phyloP scores from a whole-genome alignment of 2,888 invertebrate genomes.

The Lasioglossum oenotherae region DNA sequence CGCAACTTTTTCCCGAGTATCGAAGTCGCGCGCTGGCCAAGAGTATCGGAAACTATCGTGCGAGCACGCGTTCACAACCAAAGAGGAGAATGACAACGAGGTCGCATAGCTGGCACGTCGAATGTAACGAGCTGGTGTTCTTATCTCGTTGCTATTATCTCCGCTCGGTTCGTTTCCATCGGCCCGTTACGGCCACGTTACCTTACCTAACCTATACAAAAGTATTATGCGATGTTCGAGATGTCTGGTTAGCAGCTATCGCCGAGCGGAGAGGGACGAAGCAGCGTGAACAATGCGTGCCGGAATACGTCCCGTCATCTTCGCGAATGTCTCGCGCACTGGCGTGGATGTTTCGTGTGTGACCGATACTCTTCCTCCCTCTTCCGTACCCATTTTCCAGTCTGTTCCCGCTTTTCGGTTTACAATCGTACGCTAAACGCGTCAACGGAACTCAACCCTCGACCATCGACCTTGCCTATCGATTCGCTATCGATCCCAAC shows the following conservation, averaged over 20 bases:
- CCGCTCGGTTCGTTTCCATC: constrained; percentile 68
- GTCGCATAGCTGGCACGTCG: constrained; percentile 69
- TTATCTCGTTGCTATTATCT: constrained; percentile 79
- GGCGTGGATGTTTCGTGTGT: constrained; percentile 30
- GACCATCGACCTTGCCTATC: not conserved
- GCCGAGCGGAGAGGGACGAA: constrained; percentile 18
- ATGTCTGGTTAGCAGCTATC: constrained; percentile 54
- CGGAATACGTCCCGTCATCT: constrained; percentile 58
- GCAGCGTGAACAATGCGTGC: constrained; percentile 55
- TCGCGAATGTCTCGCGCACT: constrained; percentile 18
- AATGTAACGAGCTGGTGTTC: constrained; percentile 73
- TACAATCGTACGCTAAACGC: not conserved
- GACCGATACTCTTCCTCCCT: not conserved
- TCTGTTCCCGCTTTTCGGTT: not conserved
- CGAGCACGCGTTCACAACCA: not conserved
- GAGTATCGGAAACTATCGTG: not conserved
- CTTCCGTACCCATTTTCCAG: not conserved
- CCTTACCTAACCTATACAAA: constrained; percentile 43
- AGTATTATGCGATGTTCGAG: constrained; percentile 62
- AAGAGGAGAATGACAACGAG: constrained; percentile 59
- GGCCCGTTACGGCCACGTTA: constrained; percentile 54
- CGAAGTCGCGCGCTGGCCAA: not conserved
- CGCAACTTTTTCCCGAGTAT: not conserved
- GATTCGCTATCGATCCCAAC: constrained; percentile 29
- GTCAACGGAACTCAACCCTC: not conserved